Conservation (phyloP, 2,888 invertebrate species). For the Nomada lathburiana region DNA sequence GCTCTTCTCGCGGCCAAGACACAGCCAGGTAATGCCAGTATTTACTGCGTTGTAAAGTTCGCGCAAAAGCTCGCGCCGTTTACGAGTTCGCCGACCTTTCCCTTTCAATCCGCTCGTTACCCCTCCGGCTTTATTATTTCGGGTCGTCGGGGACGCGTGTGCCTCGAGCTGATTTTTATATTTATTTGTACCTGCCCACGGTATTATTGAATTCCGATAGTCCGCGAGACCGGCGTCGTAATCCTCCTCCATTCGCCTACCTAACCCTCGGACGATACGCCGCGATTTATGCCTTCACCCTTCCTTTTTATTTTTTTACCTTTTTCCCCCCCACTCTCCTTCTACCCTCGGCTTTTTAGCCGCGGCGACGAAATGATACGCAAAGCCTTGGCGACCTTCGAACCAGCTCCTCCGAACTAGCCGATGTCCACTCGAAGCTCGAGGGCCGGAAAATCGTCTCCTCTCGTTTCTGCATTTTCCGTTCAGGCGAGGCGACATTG, state of each 20-base stretch:
- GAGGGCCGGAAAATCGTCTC: constrained; percentile 15
- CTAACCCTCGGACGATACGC: constrained; percentile 37
- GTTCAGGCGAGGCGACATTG: not conserved
- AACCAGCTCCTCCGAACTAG: constrained; percentile 1
- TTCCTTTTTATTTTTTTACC: not conserved
- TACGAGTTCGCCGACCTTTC: constrained; percentile 30
- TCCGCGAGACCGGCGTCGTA: constrained; percentile 64
- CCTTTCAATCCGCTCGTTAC: constrained; percentile 1
- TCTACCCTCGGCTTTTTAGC: constrained; percentile 21
- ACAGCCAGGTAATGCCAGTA: too few species aligned
- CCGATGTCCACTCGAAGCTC: constrained; percentile 7
- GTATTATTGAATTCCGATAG: constrained; percentile 73
- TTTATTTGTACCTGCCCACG: constrained; percentile 65
- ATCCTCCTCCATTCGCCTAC: constrained; percentile 34
- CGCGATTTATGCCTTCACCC: constrained; percentile 55
- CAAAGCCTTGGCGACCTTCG: constrained; percentile 28
- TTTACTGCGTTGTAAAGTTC: constrained; percentile 27
- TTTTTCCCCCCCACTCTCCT: not conserved
- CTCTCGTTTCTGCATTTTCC: not conserved
- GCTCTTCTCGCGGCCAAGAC: not conserved
- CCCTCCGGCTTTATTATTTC: constrained; percentile 53
- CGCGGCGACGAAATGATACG: constrained; percentile 34
- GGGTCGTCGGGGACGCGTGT: constrained; percentile 34
- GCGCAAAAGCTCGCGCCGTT: constrained; percentile 26
- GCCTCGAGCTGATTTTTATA: constrained; percentile 56